Evolutionary conservation across 2,113 vertebrate species (phyloP).

Genomic region (Poeciliopsis turrubarensis): DNA sequence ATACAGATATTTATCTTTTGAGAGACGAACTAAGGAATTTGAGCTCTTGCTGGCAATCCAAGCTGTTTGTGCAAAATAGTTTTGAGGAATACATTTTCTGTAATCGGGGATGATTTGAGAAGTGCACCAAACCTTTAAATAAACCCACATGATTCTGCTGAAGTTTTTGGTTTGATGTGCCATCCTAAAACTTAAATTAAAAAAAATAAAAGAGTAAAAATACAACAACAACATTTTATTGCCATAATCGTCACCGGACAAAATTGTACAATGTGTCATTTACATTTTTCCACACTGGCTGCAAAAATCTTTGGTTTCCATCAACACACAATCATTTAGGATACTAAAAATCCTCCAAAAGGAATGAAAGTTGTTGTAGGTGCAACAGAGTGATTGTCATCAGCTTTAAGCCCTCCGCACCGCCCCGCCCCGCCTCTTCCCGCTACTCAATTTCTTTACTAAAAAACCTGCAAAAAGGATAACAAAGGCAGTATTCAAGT

Average conservation of each 20-base stretch:
- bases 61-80: no score
- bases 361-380: slow-evolving; percentile 30
- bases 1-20: no score
- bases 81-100: no score
- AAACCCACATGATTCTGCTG: slow-evolving; percentile 88
- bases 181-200: not conserved
- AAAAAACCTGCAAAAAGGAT: slow-evolving; percentile 48
- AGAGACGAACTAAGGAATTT: no score
- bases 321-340: slow-evolving; percentile 18
- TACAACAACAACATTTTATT: slow-evolving; percentile 89
- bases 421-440: not conserved
- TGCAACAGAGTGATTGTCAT: slow-evolving; percentile 63
- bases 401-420: slow-evolving; percentile 36
- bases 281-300: slow-evolving; percentile 58
- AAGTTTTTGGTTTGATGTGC: slow-evolving; percentile 10
- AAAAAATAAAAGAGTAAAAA: not conserved
- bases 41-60: no score
- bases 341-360: slow-evolving; percentile 31
- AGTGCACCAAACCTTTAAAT: not conserved
- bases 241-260: slow-evolving; percentile 82
- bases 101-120: no score
- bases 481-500: slow-evolving; percentile 79
- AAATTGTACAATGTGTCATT: slow-evolving; percentile 76
- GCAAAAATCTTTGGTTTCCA: slow-evolving; percentile 61
- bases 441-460: slow-evolving; percentile 23